Evolutionary conservation across 2,797 vertebrate species (phyloP).

Genomic region (Aulostomus chinensis): DNA sequence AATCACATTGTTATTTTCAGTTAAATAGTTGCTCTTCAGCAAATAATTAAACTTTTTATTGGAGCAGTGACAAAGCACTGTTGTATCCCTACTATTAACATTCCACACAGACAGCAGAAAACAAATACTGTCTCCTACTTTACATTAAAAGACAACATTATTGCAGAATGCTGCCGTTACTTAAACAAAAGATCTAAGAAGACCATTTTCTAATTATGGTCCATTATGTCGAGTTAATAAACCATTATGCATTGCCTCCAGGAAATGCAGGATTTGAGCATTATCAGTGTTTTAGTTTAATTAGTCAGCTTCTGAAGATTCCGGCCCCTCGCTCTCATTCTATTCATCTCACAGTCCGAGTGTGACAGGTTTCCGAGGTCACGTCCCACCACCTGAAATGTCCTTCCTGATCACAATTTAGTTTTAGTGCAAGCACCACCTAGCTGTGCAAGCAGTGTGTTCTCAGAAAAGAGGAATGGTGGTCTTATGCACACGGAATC

Average conservation of each 20-base stretch:
- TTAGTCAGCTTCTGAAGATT: slow-evolving; percentile 63
- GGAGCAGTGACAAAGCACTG: slow-evolving; percentile 1
- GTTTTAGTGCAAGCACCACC: slow-evolving; percentile 7
- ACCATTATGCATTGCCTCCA: slow-evolving; percentile 58
- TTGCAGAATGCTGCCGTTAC: slow-evolving; percentile 28
- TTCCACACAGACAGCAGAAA: slow-evolving; percentile 9
- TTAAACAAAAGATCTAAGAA: slow-evolving; percentile 51
- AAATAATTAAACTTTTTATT: slow-evolving; percentile 4
- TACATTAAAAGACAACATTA: slow-evolving; percentile 38
- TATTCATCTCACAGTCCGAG: slow-evolving; percentile 15
- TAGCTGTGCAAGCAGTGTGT: slow-evolving; percentile 24
- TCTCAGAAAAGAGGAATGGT: slow-evolving; percentile 48
- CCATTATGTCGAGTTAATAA: slow-evolving; percentile 66
- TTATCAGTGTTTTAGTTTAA: slow-evolving; percentile 69
- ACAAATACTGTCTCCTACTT: slow-evolving; percentile 22
- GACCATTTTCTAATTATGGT: slow-evolving; percentile 57
- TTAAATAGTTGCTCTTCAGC: background rate
- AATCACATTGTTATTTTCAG: background rate
- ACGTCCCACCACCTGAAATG: slow-evolving; percentile 25
- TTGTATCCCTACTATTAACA: slow-evolving; percentile 2
- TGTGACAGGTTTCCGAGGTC: slow-evolving; percentile 30
- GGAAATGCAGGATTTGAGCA: slow-evolving; percentile 53
- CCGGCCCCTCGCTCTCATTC: slow-evolving; percentile 14
- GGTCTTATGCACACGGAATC: slow-evolving; percentile 42
- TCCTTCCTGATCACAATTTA: slow-evolving; percentile 9